Evolutionary conservation across 2,797 vertebrate genomes (phyloP), one percentile per base, ranked within the genome.

Genomic region (Melanotaenia maccullochi): DNA sequence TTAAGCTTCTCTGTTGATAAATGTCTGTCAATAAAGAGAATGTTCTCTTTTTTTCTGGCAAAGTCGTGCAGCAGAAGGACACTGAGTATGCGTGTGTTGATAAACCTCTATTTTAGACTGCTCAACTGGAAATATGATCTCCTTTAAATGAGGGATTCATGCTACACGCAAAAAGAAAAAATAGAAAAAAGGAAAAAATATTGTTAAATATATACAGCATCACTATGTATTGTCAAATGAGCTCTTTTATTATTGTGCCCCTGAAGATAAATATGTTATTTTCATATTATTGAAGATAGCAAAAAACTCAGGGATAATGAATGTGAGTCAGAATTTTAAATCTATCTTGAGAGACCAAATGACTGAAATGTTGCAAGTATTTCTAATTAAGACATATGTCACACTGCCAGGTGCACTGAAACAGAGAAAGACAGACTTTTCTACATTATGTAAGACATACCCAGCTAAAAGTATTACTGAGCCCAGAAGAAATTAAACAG

Each of bases 1-100:
- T 73, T 51, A 65, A 75, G 76, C 62, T 78, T 78, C 65, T 76
- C 68, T 49, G 57, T 57, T 76, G 81, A 86, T 72, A 69, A 63
- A 77, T 70, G 57, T 76, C 68, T 73, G 47, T 42, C 54, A 65
- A 13, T 51, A 25, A 56, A 57, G 38, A 61, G n/a, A 42, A 25
- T 22, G n/a, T 3, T 5, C 13, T 58, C 13, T 28, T 71, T 28
- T 71, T 38, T 55, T 68, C 28, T 64, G 36, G 58, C 51, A 52
- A 65, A 60, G 60, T 24, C 30, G 22, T 51, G 20, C 62, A 5
- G 32, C 36, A 71, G 42, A 52, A 36, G 14, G 55, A 67, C n/a
- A 28, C 9, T 18, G 14, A 1, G 7, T 25, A 9, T 38, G 13
- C 47, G n/a, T 54, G 33, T 54, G 64, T 24, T 64, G 8, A 7